phyloP scores from a whole-genome alignment of 1,140 invertebrate species.

The Ladona fulva region DNA sequence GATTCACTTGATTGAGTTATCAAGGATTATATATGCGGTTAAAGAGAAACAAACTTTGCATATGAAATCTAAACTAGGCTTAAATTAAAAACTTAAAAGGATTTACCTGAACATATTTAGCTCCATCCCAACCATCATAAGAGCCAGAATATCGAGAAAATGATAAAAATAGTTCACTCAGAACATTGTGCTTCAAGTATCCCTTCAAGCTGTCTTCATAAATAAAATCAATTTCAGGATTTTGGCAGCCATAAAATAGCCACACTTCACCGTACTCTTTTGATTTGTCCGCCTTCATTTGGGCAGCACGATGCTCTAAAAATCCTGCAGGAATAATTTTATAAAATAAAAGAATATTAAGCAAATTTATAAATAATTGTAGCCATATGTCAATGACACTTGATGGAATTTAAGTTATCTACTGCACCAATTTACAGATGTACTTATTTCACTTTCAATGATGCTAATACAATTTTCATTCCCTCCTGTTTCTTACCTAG shows the following conservation, averaged over 20 bases:
- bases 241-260: conserved; percentile 69
- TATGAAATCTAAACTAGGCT: too few relatives aligned
- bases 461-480: too few relatives aligned
- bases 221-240: conserved; percentile 52
- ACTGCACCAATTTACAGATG: too few relatives aligned
- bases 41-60: too few relatives aligned
- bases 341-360: too few relatives aligned
- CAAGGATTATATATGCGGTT: too few relatives aligned
- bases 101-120: conserved; percentile 46
- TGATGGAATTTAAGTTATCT: too few relatives aligned
- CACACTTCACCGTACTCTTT: conserved; percentile 38
- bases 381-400: too few relatives aligned
- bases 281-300: conserved; percentile 26
- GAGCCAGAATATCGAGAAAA: conserved; percentile 51
- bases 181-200: conserved; percentile 38
- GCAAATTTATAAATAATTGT: too few relatives aligned
- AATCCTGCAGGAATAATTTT: conserved; percentile 36
- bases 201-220: conserved; percentile 45
- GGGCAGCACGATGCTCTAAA: conserved; percentile 42
- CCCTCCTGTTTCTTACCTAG: conserved; percentile 35
- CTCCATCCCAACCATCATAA: conserved; percentile 23
- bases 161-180: conserved; percentile 47
- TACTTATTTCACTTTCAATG: too few relatives aligned
- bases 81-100: too few relatives aligned
- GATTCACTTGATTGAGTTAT: too few relatives aligned